Base-by-base conservation (phyloP, 2,888 invertebrate genomes). In the Salticus scenicus region DNA sequence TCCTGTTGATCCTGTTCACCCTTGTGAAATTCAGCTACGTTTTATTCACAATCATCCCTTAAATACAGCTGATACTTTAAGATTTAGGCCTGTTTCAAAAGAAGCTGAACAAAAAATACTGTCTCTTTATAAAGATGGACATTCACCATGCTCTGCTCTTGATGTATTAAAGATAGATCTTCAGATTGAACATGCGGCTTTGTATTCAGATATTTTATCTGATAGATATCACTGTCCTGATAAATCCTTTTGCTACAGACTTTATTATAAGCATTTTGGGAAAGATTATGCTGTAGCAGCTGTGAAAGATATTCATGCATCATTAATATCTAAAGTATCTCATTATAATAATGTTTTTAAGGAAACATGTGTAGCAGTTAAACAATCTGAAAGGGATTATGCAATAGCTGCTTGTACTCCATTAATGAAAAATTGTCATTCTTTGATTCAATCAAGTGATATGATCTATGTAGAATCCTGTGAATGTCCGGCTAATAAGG, bases 31-130 rank as follows among this genome's bases (percentile, higher is more conserved):
- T n/a, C 75, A 83, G 24, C 47, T 83, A 17, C 30, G 76, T 20
- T 83, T 76, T 47, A 28, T 83, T 28, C 82, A 83, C 30, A 83
- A 83, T 51, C 82, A 83, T 76, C 71, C 76, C 4, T 76, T 64
- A 42, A 67, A 76, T 17, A 51, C 37, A 64, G 76, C 71, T 17
- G 82, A 83, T 51, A 70, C 71, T 14, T 42, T 83, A 8, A 41
- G 82, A 41, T 76, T 83, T 27, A 76, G 82, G 28, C 82, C 82
- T 51, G 82, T 83, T 0, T 83, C 82, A 14, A 83, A 76, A 83
- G 82, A 83, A 30, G 63, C 37, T 8, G 82, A 83, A 37, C 71
- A 83, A 66, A 83, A 76, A 33, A 28, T 83, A 7, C 24, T 83
- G 8, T 76, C 27, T 27, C 42, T 83, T 1, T 83, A 51, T 71